Evolutionary conservation across 2,888 invertebrate genomes (phyloP).

Genomic region (Phyto melanocephala): DNA sequence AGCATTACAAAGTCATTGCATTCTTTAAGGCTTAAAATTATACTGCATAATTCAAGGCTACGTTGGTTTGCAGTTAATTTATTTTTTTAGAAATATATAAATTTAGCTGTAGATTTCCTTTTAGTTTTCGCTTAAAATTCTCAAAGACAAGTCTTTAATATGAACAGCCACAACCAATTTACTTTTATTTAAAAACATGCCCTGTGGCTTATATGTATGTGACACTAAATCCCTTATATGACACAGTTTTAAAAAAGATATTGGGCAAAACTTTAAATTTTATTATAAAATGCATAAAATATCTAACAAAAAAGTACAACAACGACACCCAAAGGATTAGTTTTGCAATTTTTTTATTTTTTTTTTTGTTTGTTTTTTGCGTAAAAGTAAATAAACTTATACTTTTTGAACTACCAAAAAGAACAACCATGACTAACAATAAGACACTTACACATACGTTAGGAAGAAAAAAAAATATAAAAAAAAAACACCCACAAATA

Average conservation of each 20-base stretch:
- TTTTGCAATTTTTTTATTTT: conserved; percentile 52
- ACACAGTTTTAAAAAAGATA: conserved; percentile 54
- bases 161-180: background rate
- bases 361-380: conserved; percentile 23
- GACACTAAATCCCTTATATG: conserved; percentile 55
- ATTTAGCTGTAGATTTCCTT: no score
- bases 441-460: conserved; percentile 13
- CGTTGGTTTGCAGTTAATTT: no score
- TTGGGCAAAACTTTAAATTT: conserved; percentile 21
- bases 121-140: no score
- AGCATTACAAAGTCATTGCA: no score
- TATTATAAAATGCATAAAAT: conserved; percentile 67
- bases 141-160: background rate
- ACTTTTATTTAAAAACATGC: background rate
- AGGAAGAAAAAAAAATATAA: background rate
- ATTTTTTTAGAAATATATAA: no score
- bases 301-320: conserved; percentile 69
- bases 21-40: no score
- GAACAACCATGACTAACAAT: conserved; percentile 61
- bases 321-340: conserved; percentile 77
- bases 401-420: conserved; percentile 11
- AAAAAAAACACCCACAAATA: conserved; percentile 61
- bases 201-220: conserved; percentile 29
- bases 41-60: no score
- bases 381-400: conserved; percentile 73